These are phyloP conservation scores for Oreohelix idahoensis DNA, from an alignment of 1,140 invertebrate genomes.

Conservation along the genomic window DNA sequence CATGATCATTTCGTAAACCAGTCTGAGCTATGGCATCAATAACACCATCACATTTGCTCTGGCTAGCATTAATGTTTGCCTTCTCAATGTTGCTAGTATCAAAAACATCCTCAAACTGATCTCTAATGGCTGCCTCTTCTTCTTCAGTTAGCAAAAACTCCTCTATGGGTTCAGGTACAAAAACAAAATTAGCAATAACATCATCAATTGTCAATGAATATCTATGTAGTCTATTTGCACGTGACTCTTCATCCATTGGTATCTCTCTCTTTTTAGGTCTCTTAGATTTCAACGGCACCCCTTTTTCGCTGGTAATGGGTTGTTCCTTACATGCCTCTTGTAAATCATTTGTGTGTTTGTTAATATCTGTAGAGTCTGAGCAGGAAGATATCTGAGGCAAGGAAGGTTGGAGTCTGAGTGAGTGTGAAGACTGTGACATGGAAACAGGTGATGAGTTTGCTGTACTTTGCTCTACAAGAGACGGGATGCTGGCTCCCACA, in stretches of 20 bases:
- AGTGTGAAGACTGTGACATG: background rate
- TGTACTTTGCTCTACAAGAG: background rate
- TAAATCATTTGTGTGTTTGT: background rate
- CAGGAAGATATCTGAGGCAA: background rate
- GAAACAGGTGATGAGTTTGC: background rate
- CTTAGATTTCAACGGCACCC: slow-evolving; percentile 17
- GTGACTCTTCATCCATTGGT: slow-evolving; percentile 37
- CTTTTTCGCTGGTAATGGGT: background rate
- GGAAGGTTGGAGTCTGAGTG: background rate
- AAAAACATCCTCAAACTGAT: slow-evolving; percentile 24
- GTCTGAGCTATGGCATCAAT: background rate
- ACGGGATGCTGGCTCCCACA: background rate
- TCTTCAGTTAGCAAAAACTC: slow-evolving; percentile 32
- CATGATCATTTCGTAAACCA: background rate
- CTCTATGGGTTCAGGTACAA: slow-evolving; percentile 34
- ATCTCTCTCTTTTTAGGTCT: slow-evolving; percentile 38
- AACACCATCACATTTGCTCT: background rate
- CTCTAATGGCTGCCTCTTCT: slow-evolving; percentile 32
- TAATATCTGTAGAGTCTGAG: background rate
- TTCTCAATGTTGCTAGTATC: too few relatives aligned
- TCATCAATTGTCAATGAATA: slow-evolving; percentile 38
- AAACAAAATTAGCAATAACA: slow-evolving; percentile 45
- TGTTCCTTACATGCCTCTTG: background rate
- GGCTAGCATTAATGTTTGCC: background rate
- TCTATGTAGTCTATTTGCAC: slow-evolving; percentile 15